These are phyloP conservation scores for Riptortus pedestris DNA, from an alignment of 1,140 invertebrate genomes.

Conservation along the genomic window DNA sequence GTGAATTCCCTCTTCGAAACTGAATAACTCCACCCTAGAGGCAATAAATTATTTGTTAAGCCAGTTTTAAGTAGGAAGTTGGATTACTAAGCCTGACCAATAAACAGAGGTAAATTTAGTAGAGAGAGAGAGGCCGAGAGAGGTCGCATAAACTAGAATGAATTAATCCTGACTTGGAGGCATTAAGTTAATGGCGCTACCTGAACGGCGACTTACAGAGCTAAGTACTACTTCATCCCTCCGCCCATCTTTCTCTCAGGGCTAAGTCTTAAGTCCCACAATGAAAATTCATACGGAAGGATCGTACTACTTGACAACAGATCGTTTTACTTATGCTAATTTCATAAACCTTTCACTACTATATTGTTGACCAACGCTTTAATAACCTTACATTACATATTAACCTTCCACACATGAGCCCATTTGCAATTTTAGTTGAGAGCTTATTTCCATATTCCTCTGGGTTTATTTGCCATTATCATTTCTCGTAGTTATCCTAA, in stretches of 20 bases:
- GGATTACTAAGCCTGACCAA: not conserved
- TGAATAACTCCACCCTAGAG: not conserved
- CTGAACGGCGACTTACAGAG: not conserved
- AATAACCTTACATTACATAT: too few species aligned
- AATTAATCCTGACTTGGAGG: conserved; percentile 7
- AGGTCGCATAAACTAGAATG: not conserved
- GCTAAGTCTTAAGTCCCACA: not conserved
- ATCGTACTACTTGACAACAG: not conserved
- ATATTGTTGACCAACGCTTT: too few species aligned
- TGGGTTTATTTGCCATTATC: too few species aligned
- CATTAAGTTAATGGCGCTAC: not conserved
- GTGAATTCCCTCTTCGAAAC: too few species aligned
- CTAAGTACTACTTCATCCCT: not conserved
- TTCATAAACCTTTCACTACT: too few species aligned
- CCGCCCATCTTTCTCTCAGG: not conserved
- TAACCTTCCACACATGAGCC: too few species aligned
- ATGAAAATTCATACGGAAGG: conserved; percentile 10
- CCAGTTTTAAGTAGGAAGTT: not conserved
- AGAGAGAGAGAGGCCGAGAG: too few species aligned
- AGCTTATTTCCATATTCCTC: too few species aligned
- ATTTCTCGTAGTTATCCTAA: too few species aligned
- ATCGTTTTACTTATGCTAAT: not conserved
- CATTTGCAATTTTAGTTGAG: too few species aligned
- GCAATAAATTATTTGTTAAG: not conserved
- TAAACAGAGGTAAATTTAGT: conserved; percentile 8